phyloP scores from a whole-genome alignment of 1,140 invertebrate species.

The Holcopasites calliopsidis region DNA sequence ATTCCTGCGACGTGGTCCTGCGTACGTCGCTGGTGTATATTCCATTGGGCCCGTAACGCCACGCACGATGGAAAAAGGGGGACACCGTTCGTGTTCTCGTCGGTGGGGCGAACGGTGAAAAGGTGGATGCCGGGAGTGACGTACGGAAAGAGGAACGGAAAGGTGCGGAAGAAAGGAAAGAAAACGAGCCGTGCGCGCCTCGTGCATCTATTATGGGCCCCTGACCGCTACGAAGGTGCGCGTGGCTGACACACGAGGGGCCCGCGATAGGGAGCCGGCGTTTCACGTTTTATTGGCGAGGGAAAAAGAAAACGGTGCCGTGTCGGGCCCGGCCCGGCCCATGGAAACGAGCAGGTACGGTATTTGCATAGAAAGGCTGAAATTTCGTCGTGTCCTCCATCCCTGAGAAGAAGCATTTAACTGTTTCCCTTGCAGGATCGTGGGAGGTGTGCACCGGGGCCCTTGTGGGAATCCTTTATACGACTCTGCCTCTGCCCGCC shows the following conservation, averaged over 20 bases:
- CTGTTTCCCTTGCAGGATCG: conserved; percentile 57
- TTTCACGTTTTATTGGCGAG: conserved; percentile 72
- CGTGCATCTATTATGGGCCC: conserved; percentile 75
- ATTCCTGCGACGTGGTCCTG: conserved; percentile 28
- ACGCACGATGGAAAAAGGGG: conserved; percentile 39
- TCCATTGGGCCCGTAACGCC: conserved; percentile 50
- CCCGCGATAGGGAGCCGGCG: conserved; percentile 59
- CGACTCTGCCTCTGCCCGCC: not conserved
- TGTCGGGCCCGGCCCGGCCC: conserved; percentile 27
- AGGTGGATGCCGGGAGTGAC: not conserved
- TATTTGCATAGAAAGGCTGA: conserved; percentile 70
- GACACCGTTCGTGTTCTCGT: not conserved
- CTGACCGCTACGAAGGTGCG: conserved; percentile 72
- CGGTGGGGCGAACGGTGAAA: conserved; percentile 20
- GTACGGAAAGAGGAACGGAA: conserved; percentile 35
- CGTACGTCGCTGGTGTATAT: conserved; percentile 47
- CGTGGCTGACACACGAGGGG: conserved; percentile 79
- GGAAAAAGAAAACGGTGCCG: conserved; percentile 59
- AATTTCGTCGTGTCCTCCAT: conserved; percentile 53
- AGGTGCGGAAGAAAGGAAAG: conserved; percentile 60
- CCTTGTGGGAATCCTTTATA: conserved; percentile 58
- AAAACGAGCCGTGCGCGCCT: conserved; percentile 70
- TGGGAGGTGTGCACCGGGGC: conserved; percentile 55
- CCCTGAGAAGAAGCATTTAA: conserved; percentile 33
- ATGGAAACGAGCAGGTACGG: conserved; percentile 43